phyloP scores from a whole-genome alignment of 2,888 invertebrate genomes.

The Drosophila ustulata region DNA sequence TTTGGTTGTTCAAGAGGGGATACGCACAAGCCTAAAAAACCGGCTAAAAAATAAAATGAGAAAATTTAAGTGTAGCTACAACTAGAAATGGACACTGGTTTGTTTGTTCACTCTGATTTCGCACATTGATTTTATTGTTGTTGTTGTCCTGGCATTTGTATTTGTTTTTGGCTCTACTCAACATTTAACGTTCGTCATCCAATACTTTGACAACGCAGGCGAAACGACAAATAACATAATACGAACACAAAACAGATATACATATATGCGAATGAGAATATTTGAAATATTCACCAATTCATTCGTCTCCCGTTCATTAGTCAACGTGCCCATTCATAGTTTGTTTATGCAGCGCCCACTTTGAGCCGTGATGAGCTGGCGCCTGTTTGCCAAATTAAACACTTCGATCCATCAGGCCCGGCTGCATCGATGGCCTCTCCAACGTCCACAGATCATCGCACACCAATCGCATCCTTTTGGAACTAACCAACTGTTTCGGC shows the following conservation, averaged over 20 bases:
- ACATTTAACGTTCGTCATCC: slow-evolving; percentile 3
- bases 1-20: slow-evolving; percentile 42
- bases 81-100: slow-evolving; percentile 22
- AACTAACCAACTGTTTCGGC: not conserved
- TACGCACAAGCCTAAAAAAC: slow-evolving; percentile 51
- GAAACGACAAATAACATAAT: not conserved
- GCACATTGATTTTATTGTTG: slow-evolving; percentile 26
- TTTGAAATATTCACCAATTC: slow-evolving; percentile 22
- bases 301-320: slow-evolving; percentile 52
- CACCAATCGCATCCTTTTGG: slow-evolving; percentile 1
- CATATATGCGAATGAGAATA: slow-evolving; percentile 3
- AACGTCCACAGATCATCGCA: slow-evolving; percentile 21
- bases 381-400: slow-evolving; percentile 42
- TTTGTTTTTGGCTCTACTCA: slow-evolving; percentile 30
- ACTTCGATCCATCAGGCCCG: slow-evolving; percentile 24
- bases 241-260: slow-evolving; percentile 15
- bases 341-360: slow-evolving; percentile 25
- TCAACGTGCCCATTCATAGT: slow-evolving; percentile 5
- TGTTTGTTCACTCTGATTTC: slow-evolving; percentile 15
- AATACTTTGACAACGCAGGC: not conserved
- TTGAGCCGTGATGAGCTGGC: slow-evolving; percentile 18
- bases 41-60: slow-evolving; percentile 3
- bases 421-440: slow-evolving; percentile 14
- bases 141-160: slow-evolving; percentile 22
- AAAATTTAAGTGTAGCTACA: slow-evolving; percentile 14